Base-by-base conservation (phyloP, 2,888 invertebrate genomes). In the Biston betularia region DNA sequence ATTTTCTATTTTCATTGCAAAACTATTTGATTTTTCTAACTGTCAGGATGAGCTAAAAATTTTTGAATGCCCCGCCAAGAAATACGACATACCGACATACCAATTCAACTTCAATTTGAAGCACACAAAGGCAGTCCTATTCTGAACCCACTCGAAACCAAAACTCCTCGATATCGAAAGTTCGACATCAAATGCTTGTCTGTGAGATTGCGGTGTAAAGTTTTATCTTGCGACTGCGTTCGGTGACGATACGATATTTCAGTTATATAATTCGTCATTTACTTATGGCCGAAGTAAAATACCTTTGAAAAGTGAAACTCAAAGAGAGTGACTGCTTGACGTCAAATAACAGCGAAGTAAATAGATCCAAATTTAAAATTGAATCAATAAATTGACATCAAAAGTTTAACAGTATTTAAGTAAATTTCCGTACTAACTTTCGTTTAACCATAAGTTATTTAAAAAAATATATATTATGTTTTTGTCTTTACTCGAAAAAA, bases 201-300 rank as follows among this genome's bases (percentile, higher is more conserved):
- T 60, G 56, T 63, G 66, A 60, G 65, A 65, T 63, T 59, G 69
- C 38, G 69, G 65, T 69, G 65, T 69, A 69, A 71, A 74, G 65
- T 72, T 72, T 71, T 74, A 72, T 74, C 65, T 66, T 56, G 48
- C 14, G 35, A 59, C 55, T 70, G 68, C 68, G 68, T 67, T 67
- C 63, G 33, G 33, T 48, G 53, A 42, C 52, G 58, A 58, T 64
- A 42, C 52, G 58, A 58, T 64, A 64, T 64, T 58, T 33, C 6
- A 7, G 11, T 57, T 53, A 57, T 46, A 57, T 57, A 53, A 38
- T 52, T 38, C 33, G 48, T 33, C 33, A 42, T n/a, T 62, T 45
- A 49, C 49, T 15, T 14, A 62, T 61, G 55, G 49, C 42, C 33
- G 34, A 15, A 35, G 33, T 40, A 55, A 62, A 62, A 15, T 35